phyloP scores from a whole-genome alignment of 1,140 invertebrate genomes.

The Lucilia cuprina region DNA sequence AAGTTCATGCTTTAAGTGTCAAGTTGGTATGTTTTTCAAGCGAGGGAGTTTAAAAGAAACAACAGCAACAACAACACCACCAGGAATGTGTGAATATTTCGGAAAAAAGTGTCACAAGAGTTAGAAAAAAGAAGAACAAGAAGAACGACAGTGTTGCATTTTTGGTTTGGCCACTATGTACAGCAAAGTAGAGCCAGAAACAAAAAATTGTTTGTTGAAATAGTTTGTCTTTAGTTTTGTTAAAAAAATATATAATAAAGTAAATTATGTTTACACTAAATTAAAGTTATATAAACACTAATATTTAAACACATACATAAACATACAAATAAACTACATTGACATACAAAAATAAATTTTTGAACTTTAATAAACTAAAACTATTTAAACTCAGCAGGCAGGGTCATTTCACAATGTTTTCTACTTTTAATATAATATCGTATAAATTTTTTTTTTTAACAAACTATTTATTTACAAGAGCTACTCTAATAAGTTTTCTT shows the following conservation, averaged over 20 bases:
- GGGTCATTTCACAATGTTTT: no score
- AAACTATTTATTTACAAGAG: no score
- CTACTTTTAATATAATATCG: no score
- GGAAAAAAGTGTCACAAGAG: neutral
- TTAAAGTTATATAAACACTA: neutral
- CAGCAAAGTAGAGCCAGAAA: no score
- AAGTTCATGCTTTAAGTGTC: conserved; percentile 31
- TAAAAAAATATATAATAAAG: neutral
- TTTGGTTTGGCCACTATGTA: neutral
- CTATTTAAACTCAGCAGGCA: no score
- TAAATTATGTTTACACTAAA: neutral
- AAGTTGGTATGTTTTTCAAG: conserved; percentile 18
- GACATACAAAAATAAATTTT: no score
- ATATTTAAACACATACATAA: neutral
- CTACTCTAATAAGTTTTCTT: no score
- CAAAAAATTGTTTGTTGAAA: neutral
- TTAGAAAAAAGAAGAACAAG: neutral
- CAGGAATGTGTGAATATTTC: neutral
- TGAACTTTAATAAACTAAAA: no score
- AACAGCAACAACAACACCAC: neutral
- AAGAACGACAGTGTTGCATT: neutral
- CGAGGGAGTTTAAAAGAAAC: neutral
- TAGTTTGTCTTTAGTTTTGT: neutral
- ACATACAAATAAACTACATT: no score
- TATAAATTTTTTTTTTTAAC: no score